Evolutionary conservation across 2,113 vertebrate genomes (phyloP).

Genomic region (Salvator merianae): DNA sequence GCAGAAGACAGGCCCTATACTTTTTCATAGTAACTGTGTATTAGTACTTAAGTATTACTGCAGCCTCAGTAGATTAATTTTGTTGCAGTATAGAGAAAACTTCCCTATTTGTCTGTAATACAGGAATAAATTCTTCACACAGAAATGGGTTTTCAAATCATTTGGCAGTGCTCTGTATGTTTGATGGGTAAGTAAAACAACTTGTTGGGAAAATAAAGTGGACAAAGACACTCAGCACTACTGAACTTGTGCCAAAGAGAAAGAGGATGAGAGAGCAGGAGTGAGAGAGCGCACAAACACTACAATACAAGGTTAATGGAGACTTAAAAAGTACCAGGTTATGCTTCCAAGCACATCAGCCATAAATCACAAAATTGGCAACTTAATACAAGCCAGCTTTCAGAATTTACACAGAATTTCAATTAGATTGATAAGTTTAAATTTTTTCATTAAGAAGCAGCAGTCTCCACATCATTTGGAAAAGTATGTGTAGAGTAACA

Average conservation of each 20-base stretch:
- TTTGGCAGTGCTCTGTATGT: slow-evolving; percentile 39
- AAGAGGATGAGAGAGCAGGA: too few relatives aligned
- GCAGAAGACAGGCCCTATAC: too few relatives aligned
- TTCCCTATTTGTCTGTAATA: too few relatives aligned
- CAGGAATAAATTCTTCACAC: slow-evolving; percentile 34
- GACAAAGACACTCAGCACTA: slow-evolving; percentile 18
- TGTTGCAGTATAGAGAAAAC: not conserved
- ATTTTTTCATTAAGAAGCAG: not conserved
- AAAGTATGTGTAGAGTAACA: not conserved
- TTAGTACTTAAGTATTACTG: not conserved
- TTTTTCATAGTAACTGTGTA: too few relatives aligned
- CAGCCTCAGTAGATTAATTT: not conserved
- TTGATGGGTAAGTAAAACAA: slow-evolving; percentile 34
- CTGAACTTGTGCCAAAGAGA: not conserved
- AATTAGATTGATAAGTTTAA: not conserved
- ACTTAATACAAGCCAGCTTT: not conserved
- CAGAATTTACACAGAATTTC: not conserved
- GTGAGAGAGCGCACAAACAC: not conserved
- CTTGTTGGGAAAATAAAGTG: not conserved
- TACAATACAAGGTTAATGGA: slow-evolving; percentile 4
- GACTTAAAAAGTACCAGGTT: slow-evolving; percentile 10
- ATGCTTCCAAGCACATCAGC: not conserved
- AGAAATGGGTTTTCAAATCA: slow-evolving; percentile 42
- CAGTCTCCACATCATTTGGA: not conserved
- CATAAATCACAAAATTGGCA: not conserved